Conservation (phyloP, 2,797 vertebrate species). For the Furcifer pardalis region DNA sequence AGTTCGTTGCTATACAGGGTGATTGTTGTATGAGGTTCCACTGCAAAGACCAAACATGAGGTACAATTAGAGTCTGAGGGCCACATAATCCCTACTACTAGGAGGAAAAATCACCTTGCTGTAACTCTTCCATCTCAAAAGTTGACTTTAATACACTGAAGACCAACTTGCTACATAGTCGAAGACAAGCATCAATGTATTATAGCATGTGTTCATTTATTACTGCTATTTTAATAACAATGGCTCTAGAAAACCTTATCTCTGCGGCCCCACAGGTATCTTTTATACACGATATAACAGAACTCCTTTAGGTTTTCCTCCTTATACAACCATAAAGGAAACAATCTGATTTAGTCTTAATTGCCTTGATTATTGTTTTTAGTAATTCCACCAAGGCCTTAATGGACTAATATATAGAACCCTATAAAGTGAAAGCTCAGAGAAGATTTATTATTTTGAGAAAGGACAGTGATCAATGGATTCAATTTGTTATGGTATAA, state of each 20-base stretch:
- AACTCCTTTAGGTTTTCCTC: slow-evolving; percentile 39
- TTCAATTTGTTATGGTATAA: slow-evolving; percentile 80
- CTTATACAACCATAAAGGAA: slow-evolving; percentile 67
- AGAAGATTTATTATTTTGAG: slow-evolving; percentile 67
- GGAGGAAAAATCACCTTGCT: not conserved
- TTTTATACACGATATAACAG: slow-evolving; percentile 53
- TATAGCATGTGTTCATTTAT: not conserved
- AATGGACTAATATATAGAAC: slow-evolving; percentile 73
- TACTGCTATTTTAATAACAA: slow-evolving; percentile 39
- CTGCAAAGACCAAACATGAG: not conserved
- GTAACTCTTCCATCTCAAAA: not conserved
- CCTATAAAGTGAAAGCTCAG: slow-evolving; percentile 76
- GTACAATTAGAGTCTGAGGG: not conserved
- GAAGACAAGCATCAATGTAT: not conserved
- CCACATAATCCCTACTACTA: not conserved
- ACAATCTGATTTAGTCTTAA: slow-evolving; percentile 69
- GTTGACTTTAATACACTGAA: not conserved
- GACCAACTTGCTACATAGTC: not conserved
- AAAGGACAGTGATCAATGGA: slow-evolving; percentile 80
- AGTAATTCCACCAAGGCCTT: slow-evolving; percentile 72
- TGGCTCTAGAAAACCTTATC: slow-evolving; percentile 31
- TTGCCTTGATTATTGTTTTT: slow-evolving; percentile 75
- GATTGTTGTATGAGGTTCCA: too few relatives aligned
- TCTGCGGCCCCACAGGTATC: slow-evolving; percentile 40
- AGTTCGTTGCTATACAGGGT: too few relatives aligned